Evolutionary conservation across 2,113 vertebrate species (phyloP).

Genomic region (Poecile atricapillus): DNA sequence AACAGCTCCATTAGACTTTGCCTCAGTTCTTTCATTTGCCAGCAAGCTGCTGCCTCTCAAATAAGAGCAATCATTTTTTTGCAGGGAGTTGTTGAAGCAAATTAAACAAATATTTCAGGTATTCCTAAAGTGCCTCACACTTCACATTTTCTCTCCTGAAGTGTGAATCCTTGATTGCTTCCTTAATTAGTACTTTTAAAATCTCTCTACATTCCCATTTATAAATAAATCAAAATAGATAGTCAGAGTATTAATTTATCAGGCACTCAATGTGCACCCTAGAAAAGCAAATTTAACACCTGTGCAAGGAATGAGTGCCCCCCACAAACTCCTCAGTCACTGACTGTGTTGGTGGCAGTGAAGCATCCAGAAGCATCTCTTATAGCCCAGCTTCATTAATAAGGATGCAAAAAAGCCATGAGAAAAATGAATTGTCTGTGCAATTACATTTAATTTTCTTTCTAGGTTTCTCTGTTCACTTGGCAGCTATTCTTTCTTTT

Average conservation of each 20-base stretch:
- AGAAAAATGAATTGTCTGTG: constrained; percentile 30
- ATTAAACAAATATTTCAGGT: constrained; percentile 27
- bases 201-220: not conserved
- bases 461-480: constrained; percentile 49
- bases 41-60: not conserved
- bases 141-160: constrained; percentile 19
- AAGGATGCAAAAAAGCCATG: not conserved
- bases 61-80: not conserved
- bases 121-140: not conserved
- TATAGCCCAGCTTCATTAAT: not conserved
- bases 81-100: not conserved
- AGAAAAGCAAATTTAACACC: constrained; percentile 16
- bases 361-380: not conserved
- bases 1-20: not conserved
- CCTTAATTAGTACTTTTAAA: constrained; percentile 39
- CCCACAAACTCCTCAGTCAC: not conserved
- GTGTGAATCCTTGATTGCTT: constrained; percentile 34
- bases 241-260: constrained; percentile 6
- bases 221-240: constrained; percentile 43
- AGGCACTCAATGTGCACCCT: not conserved
- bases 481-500: constrained; percentile 1
- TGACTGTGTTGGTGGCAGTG: not conserved
- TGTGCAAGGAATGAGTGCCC: not conserved
- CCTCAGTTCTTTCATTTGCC: not conserved
- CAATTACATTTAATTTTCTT: constrained; percentile 64